Evolutionary conservation across 2,797 vertebrate genomes (phyloP).

Genomic region (Scomberomorus guttatus): DNA sequence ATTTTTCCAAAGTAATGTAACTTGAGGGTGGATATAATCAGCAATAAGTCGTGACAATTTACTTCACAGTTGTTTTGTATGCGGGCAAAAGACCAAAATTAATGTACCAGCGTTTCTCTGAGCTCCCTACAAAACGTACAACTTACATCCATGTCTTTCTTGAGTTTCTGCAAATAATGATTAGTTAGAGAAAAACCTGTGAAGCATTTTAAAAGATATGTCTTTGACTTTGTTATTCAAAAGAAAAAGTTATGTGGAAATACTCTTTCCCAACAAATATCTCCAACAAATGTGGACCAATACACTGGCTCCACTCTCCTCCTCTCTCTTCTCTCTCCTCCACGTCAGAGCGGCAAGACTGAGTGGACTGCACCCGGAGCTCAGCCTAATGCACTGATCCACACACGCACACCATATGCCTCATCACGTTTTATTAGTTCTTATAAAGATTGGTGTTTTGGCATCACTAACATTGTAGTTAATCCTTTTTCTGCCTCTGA

Average conservation of each 20-base stretch:
- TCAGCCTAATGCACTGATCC: background rate
- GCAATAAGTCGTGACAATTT: too few relatives aligned
- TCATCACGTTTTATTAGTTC: background rate
- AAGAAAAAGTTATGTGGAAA: too few relatives aligned
- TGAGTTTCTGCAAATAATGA: too few relatives aligned
- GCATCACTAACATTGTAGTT: background rate
- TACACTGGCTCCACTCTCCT: background rate
- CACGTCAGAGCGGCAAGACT: slow-evolving; percentile 2
- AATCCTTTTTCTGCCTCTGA: background rate
- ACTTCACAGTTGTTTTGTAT: too few relatives aligned
- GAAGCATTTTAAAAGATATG: too few relatives aligned
- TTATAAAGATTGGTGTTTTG: background rate
- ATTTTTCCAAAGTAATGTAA: background rate
- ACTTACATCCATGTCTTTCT: too few relatives aligned
- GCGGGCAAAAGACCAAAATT: too few relatives aligned
- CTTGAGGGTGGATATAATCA: background rate
- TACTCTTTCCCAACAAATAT: too few relatives aligned
- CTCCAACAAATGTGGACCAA: background rate
- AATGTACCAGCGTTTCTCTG: too few relatives aligned
- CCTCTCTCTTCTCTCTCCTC: background rate
- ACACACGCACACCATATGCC: background rate
- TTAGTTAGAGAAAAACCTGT: too few relatives aligned
- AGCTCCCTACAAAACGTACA: too few relatives aligned
- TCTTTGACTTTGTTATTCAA: too few relatives aligned
- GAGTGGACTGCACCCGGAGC: slow-evolving; percentile 7